phyloP scores from a whole-genome alignment of 2,888 invertebrate genomes.

The Fragum fragum region DNA sequence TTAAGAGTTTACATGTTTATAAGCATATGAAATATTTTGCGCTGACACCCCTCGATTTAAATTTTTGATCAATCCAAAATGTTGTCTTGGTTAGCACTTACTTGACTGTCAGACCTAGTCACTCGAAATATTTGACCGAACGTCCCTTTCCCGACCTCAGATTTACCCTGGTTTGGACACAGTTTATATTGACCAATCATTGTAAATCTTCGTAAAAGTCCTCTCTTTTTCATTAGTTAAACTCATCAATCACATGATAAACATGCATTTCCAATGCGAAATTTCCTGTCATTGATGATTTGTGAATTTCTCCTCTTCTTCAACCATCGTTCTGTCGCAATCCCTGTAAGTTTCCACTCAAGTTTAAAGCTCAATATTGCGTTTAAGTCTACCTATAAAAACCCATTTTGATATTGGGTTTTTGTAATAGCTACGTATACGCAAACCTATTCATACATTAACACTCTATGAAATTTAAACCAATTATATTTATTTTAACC shows the following conservation, averaged over 20 bases:
- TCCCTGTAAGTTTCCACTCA: not conserved
- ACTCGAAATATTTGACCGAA: constrained; percentile 15
- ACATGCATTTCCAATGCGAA: too few species aligned
- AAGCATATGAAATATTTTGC: too few species aligned
- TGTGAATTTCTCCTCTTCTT: too few species aligned
- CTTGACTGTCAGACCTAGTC: not conserved
- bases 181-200: constrained; percentile 7
- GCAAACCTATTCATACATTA: too few species aligned
- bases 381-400: not conserved
- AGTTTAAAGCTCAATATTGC: not conserved
- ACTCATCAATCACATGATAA: too few species aligned
- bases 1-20: too few species aligned
- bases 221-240: not conserved
- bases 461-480: too few species aligned
- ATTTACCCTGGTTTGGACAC: not conserved
- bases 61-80: too few species aligned
- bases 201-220: not conserved
- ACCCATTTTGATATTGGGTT: not conserved
- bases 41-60: too few species aligned
- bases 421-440: not conserved
- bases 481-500: too few species aligned
- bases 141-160: constrained; percentile 3
- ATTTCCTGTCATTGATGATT: too few species aligned
- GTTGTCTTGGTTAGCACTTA: too few species aligned
- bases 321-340: not conserved